These are phyloP conservation scores for Brachyptera putata DNA, from an alignment of 2,888 invertebrate genomes.

Conservation along the genomic window DNA sequence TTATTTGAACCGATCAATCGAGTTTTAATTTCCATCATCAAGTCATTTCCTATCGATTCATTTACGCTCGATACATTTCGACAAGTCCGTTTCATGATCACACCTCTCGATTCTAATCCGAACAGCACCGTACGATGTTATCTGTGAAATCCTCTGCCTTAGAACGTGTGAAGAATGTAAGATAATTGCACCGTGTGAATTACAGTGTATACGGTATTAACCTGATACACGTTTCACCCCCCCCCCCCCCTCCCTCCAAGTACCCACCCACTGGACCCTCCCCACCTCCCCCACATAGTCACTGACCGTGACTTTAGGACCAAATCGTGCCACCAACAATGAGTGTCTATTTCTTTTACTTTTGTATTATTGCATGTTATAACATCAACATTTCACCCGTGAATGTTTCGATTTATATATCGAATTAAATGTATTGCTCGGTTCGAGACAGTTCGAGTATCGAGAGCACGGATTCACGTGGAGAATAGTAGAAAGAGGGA, in stretches of 20 bases:
- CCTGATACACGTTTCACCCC: not conserved
- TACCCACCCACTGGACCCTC: not conserved
- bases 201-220: not conserved
- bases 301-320: not conserved
- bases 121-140: not conserved
- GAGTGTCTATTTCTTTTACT: not conserved
- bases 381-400: slow-evolving; percentile 5
- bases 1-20: no score
- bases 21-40: no score
- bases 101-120: not conserved
- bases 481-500: no score
- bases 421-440: no score
- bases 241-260: not conserved
- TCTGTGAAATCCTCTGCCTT: not conserved
- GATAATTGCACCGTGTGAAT: slow-evolving; percentile 1
- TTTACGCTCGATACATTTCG: no score
- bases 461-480: no score
- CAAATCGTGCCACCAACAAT: slow-evolving; percentile 3
- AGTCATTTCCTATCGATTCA: no score
- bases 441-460: no score
- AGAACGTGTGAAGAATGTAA: not conserved
- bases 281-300: not conserved
- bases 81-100: no score
- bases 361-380: not conserved
- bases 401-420: not conserved